phyloP scores from a whole-genome alignment of 1,140 invertebrate genomes.

The Mizuhopecten yessoensis region DNA sequence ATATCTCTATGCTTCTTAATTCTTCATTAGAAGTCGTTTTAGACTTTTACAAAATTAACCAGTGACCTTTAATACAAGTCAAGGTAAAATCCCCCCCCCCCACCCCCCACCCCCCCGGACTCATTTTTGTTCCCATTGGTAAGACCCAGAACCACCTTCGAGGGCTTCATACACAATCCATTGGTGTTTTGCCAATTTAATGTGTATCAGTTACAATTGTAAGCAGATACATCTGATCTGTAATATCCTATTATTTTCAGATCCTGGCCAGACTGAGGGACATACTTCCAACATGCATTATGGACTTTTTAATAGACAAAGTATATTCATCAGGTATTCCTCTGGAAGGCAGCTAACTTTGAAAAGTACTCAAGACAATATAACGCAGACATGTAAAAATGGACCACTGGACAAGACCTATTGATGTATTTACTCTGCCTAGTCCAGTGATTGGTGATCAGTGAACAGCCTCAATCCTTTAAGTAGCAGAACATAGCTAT shows the following conservation, averaged over 20 bases:
- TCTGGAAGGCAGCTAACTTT: not conserved
- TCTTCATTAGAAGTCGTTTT: no score
- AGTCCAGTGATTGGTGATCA: not conserved
- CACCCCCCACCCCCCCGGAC: no score
- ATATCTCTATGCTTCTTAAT: no score
- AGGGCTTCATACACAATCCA: no score
- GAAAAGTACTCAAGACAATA: not conserved
- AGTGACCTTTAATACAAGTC: no score
- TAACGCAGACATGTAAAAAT: not conserved
- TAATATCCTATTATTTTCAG: conserved; percentile 51
- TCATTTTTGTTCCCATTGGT: no score
- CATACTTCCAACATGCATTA: conserved; percentile 55
- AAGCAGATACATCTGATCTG: not conserved
- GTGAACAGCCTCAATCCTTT: not conserved
- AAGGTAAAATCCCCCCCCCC: no score
- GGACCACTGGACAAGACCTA: not conserved
- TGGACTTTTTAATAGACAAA: conserved; percentile 55
- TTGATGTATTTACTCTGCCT: not conserved
- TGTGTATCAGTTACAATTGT: no score
- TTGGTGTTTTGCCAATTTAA: no score
- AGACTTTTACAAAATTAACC: no score
- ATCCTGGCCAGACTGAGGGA: conserved; percentile 55
- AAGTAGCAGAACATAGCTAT: no score
- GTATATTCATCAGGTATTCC: conserved; percentile 42
- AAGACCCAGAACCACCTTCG: no score